phyloP scores from a whole-genome alignment of 2,888 invertebrate genomes.

The Cactoblastis cactorum region DNA sequence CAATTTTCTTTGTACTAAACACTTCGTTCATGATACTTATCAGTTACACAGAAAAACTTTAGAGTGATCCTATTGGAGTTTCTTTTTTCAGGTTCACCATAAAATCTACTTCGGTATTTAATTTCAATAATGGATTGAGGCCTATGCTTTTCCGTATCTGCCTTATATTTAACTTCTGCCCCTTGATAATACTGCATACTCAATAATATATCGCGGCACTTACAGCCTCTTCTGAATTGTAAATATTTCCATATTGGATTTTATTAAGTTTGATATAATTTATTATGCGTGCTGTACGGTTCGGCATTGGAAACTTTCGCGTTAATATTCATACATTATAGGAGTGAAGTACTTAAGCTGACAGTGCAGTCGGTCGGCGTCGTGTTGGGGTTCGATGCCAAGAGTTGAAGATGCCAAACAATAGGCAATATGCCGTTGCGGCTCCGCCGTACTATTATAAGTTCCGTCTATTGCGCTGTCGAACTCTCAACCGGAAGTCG shows the following conservation, averaged over 20 bases:
- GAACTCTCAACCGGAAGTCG: slow-evolving; percentile 61
- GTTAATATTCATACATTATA: slow-evolving; percentile 68
- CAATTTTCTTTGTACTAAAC: too few relatives aligned
- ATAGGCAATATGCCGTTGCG: slow-evolving; percentile 66
- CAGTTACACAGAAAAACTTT: too few relatives aligned
- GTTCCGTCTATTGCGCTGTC: slow-evolving; percentile 58
- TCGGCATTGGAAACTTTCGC: slow-evolving; percentile 40
- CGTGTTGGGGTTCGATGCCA: slow-evolving; percentile 67
- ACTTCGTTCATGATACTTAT: too few relatives aligned
- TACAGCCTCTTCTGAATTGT: slow-evolving; percentile 5
- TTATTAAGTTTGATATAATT: slow-evolving; percentile 31
- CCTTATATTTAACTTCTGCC: slow-evolving; percentile 20
- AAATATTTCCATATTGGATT: background rate
- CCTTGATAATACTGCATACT: slow-evolving; percentile 19
- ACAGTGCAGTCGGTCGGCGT: slow-evolving; percentile 54
- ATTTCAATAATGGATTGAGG: slow-evolving; percentile 31
- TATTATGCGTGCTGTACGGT: slow-evolving; percentile 37
- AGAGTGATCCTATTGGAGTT: too few relatives aligned
- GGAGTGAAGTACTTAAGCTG: slow-evolving; percentile 62
- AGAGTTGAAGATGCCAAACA: slow-evolving; percentile 75
- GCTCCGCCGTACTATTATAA: slow-evolving; percentile 45
- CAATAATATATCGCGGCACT: slow-evolving; percentile 14
- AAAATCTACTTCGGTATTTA: slow-evolving; percentile 22
- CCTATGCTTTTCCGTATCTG: slow-evolving; percentile 20
- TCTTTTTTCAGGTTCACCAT: too few relatives aligned